These are phyloP conservation scores for Phymastichus coffea DNA, from an alignment of 1,140 invertebrate species.

Conservation along the genomic window DNA sequence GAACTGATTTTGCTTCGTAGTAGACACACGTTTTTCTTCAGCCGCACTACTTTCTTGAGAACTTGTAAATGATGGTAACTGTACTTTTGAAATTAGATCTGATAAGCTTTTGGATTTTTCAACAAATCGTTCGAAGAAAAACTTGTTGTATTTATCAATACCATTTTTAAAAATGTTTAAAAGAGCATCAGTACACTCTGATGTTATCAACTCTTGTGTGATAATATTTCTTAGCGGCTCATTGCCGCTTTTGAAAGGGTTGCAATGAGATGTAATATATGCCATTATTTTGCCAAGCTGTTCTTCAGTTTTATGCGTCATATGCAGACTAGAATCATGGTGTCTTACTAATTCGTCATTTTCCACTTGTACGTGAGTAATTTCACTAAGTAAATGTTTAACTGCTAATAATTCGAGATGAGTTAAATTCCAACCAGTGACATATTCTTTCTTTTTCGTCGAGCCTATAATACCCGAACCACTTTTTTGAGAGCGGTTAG, in stretches of 20 bases:
- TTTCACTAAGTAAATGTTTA: neutral
- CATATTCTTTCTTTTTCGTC: neutral
- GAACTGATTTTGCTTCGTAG: neutral
- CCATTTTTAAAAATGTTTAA: neutral
- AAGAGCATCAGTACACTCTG: neutral
- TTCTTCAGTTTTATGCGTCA: neutral
- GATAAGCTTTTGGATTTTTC: neutral
- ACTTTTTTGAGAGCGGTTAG: neutral
- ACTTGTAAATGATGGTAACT: neutral
- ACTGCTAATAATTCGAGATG: neutral
- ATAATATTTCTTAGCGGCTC: neutral
- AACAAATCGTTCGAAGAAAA: neutral
- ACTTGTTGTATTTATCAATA: neutral
- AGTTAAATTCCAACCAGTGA: neutral
- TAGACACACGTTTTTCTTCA: neutral
- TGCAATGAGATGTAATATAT: neutral
- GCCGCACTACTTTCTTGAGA: neutral
- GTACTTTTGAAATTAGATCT: neutral
- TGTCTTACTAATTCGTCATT: neutral
- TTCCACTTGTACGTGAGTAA: neutral
- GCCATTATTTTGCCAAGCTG: neutral
- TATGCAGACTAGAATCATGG: too few species aligned
- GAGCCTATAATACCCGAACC: neutral
- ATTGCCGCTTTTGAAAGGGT: neutral
- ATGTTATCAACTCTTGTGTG: neutral